These are phyloP conservation scores for Acipenser ruthenus DNA, from an alignment of 2,797 vertebrate genomes.

Conservation along the genomic window DNA sequence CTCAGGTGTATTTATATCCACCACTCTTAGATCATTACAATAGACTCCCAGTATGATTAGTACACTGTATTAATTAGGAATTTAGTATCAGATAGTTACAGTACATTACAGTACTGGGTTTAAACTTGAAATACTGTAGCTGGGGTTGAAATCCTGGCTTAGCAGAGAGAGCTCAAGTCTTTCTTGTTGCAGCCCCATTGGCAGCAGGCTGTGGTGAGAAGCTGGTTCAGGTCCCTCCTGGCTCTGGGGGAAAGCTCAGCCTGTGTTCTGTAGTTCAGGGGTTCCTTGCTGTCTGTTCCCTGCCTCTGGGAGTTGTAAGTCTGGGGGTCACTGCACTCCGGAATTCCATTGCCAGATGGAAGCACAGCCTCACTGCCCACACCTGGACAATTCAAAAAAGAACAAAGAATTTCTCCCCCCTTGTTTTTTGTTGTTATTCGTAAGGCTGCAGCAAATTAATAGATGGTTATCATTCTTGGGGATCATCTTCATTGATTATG, in stretches of 20 bases:
- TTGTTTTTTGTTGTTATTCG: neutral
- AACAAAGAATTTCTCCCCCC: no score
- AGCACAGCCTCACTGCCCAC: constrained; percentile 24
- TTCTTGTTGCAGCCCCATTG: constrained; percentile 48
- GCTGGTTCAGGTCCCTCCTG: constrained; percentile 37
- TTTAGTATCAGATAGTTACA: no score
- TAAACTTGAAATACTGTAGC: no score
- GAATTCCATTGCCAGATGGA: no score
- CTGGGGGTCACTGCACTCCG: neutral
- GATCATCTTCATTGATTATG: no score
- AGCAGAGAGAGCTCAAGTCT: constrained; percentile 54
- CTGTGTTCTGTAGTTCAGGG: constrained; percentile 13
- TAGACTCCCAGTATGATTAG: no score
- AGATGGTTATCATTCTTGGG: neutral
- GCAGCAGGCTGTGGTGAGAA: constrained; percentile 46
- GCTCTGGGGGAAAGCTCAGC: constrained; percentile 14
- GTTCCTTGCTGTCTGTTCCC: constrained; percentile 33
- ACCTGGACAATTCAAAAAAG: constrained; percentile 25
- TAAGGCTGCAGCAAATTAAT: neutral
- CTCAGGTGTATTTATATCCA: no score
- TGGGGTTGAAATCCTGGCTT: constrained; percentile 12
- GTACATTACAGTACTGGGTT: no score
- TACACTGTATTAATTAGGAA: no score
- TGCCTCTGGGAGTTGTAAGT: neutral
- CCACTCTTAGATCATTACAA: no score